phyloP scores from a whole-genome alignment of 2,888 invertebrate genomes.

The Tridacna gigas region DNA sequence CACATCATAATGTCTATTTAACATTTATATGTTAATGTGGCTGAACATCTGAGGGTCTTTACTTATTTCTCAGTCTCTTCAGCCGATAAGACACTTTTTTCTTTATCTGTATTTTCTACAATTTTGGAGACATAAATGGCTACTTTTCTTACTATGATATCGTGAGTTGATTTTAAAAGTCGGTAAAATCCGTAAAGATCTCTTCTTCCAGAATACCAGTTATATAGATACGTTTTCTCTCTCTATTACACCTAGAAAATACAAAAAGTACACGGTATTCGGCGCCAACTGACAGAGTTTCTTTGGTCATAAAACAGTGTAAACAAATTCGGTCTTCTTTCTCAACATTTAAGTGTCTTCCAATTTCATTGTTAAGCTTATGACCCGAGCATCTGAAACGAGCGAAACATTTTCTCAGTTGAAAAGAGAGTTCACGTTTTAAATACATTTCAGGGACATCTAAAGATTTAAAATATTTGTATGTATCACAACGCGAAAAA shows the following conservation, averaged over 20 bases:
- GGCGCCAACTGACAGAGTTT: neutral
- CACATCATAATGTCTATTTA: no score
- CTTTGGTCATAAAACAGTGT: neutral
- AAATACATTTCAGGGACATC: constrained; percentile 26
- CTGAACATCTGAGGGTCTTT: no score
- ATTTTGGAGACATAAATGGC: neutral
- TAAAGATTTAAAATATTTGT: constrained; percentile 22
- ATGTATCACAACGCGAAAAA: no score
- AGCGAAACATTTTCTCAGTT: constrained; percentile 17
- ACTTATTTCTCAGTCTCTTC: no score
- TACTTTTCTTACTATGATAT: neutral
- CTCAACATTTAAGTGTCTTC: constrained; percentile 11
- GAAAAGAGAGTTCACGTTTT: constrained; percentile 23
- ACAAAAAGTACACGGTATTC: neutral
- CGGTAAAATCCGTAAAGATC: neutral
- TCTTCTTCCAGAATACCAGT: neutral
- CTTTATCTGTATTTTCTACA: neutral
- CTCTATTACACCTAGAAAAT: neutral
- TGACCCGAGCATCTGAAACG: constrained; percentile 29
- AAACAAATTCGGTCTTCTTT: no score
- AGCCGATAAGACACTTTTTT: no score
- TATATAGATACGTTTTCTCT: neutral
- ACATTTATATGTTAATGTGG: no score
- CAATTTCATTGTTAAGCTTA: constrained; percentile 17
- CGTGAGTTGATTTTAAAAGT: neutral